Conservation (phyloP, 2,888 invertebrate species). For the Patella pellucida region DNA sequence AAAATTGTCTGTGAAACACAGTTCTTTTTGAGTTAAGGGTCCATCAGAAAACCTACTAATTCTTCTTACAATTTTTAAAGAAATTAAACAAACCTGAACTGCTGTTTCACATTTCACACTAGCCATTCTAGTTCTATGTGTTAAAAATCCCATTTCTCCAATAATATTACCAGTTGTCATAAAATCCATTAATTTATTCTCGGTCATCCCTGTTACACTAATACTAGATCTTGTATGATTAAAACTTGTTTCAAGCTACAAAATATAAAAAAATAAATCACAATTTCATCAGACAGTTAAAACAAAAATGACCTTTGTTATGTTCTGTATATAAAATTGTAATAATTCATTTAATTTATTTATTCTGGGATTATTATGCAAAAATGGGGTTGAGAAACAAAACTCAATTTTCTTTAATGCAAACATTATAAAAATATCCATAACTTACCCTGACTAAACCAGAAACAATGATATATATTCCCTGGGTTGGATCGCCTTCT, state of each 20-base stretch:
- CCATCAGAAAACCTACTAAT: too few species aligned
- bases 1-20: too few species aligned
- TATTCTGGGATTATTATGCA: neutral
- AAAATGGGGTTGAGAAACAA: neutral
- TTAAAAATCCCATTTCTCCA: slow-evolving; percentile 77
- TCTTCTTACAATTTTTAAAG: too few species aligned
- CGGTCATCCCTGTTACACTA: neutral
- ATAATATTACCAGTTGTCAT: slow-evolving; percentile 77
- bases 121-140: slow-evolving; percentile 75
- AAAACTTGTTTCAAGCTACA: neutral
- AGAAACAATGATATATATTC: slow-evolving; percentile 72
- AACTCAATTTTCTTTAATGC: too few species aligned
- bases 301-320: neutral
- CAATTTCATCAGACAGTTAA: neutral
- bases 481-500: slow-evolving; percentile 67
- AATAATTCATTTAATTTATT: too few species aligned
- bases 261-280: neutral
- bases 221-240: neutral
- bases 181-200: slow-evolving; percentile 72
- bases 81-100: slow-evolving; percentile 70
- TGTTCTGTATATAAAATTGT: too few species aligned
- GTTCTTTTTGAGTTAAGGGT: too few species aligned
- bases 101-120: slow-evolving; percentile 77
- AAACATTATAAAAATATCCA: too few species aligned
- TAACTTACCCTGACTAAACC: slow-evolving; percentile 70